Base-by-base conservation (phyloP, 2,113 vertebrate genomes). In the Leptobrachium ailaonicum region DNA sequence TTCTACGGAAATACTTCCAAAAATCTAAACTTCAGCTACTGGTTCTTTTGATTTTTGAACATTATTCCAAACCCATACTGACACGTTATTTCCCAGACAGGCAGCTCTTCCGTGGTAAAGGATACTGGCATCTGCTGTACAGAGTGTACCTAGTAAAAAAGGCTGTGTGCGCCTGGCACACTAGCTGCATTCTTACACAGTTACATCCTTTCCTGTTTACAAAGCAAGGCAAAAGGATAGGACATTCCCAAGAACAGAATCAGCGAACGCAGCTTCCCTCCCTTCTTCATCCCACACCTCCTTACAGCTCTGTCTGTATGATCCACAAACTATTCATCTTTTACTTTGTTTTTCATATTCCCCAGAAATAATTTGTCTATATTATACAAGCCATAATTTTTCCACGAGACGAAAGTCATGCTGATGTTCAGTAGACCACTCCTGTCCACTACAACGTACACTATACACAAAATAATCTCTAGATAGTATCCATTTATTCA, bases 191-290 rank as follows among this genome's bases (percentile, higher is more conserved):
- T 75, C 72, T 81, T 81, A 75, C 54, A 50, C 72, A 62, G 71
- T 81, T 75, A 81, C 71, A 80, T 68, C 40, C 71, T 80, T 80
- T 80, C 78, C 78, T 80, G 78, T 81, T 81, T 81, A 81, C 79
- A 69, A n/a, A 81, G 79, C 5, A 53, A 20, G 60, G 58, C 67
- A 71, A 50, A 60, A 20, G 71, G 50, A 73, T 62, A 80, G 71
- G 78, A 73, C 78, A 54, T 74, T 80, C 78, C 78, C 71, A 74
- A 41, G 78, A 80, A 80, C 71, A 67, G 50, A 74, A 44, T 68
- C 50, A 44, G 63, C 62, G 74, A 6, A 43, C 5, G 2, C 32
- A 45, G 64, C 20, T 6, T 63, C 32, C 63, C 66, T 42, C 20
- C 41, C 71, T 12, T 12, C 4, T 14, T 12, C 9, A 58, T 58